These are phyloP conservation scores for Mesaphorura yosii DNA, from an alignment of 1,140 invertebrate species.

Conservation along the genomic window DNA sequence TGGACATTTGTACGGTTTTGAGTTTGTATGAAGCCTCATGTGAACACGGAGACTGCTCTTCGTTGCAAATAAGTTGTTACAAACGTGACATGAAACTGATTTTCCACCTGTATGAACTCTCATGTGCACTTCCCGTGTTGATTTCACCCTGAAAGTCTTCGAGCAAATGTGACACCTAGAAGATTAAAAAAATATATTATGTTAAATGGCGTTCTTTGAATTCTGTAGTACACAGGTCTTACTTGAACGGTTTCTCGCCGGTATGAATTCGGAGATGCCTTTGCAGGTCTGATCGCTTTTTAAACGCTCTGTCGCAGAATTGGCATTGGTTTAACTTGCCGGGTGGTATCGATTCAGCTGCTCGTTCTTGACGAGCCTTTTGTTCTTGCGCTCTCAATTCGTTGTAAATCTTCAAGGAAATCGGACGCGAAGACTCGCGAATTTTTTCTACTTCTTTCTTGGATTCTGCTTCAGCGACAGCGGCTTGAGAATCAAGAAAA, in stretches of 20 bases:
- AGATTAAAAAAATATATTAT: too few relatives aligned
- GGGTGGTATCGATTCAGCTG: background rate
- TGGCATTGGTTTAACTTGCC: slow-evolving; percentile 27
- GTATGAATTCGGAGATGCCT: slow-evolving; percentile 50
- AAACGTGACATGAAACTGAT: slow-evolving; percentile 48
- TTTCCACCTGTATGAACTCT: slow-evolving; percentile 46
- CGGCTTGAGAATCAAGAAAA: too few relatives aligned
- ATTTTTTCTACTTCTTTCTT: slow-evolving; percentile 31
- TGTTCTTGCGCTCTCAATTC: slow-evolving; percentile 36
- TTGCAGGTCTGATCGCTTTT: slow-evolving; percentile 43
- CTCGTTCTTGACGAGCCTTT: background rate
- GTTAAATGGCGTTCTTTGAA: too few relatives aligned
- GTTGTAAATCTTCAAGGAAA: slow-evolving; percentile 34
- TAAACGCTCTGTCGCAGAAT: slow-evolving; percentile 39
- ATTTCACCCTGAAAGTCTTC: slow-evolving; percentile 55
- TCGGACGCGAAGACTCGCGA: slow-evolving; percentile 31
- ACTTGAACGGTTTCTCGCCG: slow-evolving; percentile 46
- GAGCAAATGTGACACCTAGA: slow-evolving; percentile 48
- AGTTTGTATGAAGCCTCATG: slow-evolving; percentile 51
- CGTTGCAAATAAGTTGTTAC: slow-evolving; percentile 46
- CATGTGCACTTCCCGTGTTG: slow-evolving; percentile 49
- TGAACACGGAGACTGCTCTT: slow-evolving; percentile 57
- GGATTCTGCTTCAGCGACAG: background rate
- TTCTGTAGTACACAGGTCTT: background rate
- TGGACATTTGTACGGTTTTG: slow-evolving; percentile 50